Conservation (phyloP, 2,888 invertebrate species). For the Pimpla rufipes region DNA sequence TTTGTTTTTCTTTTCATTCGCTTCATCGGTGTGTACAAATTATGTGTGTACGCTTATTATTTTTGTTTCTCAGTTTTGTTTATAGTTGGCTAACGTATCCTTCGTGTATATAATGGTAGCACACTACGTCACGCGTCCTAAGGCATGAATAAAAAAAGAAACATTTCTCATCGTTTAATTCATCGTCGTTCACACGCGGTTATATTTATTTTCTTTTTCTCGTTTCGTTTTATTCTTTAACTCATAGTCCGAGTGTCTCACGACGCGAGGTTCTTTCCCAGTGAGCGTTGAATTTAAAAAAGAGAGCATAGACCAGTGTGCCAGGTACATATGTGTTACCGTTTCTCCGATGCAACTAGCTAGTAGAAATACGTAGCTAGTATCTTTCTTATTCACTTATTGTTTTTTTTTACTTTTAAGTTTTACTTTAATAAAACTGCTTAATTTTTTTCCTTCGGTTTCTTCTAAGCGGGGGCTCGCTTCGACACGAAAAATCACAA, state of each 20-base stretch:
- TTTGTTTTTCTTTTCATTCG: slow-evolving; percentile 16
- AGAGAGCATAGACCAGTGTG: slow-evolving; percentile 83
- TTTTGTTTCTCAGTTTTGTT: slow-evolving; percentile 41
- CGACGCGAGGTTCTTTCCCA: slow-evolving; percentile 67
- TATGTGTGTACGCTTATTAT: slow-evolving; percentile 47
- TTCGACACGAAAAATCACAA: slow-evolving; percentile 41
- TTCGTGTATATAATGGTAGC: slow-evolving; percentile 78
- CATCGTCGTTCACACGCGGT: slow-evolving; percentile 41
- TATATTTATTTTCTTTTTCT: slow-evolving; percentile 13
- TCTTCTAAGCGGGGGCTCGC: slow-evolving; percentile 38
- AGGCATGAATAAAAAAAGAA: slow-evolving; percentile 75
- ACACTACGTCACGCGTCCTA: slow-evolving; percentile 80
- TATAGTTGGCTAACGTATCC: slow-evolving; percentile 70
- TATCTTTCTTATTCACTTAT: slow-evolving; percentile 72
- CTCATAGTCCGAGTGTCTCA: background rate
- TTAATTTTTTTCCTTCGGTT: slow-evolving; percentile 46
- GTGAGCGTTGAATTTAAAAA: slow-evolving; percentile 71
- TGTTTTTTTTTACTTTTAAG: slow-evolving; percentile 45
- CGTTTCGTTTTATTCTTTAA: background rate
- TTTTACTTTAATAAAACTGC: slow-evolving; percentile 33
- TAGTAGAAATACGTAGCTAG: slow-evolving; percentile 76
- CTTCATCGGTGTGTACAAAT: slow-evolving; percentile 54
- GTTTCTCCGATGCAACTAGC: slow-evolving; percentile 73
- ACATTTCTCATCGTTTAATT: slow-evolving; percentile 49
- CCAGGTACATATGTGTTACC: slow-evolving; percentile 83